Evolutionary conservation across 2,888 invertebrate genomes (phyloP), one percentile per base, ranked within the genome.

Genomic region (Cryptocheilus praepositus): DNA sequence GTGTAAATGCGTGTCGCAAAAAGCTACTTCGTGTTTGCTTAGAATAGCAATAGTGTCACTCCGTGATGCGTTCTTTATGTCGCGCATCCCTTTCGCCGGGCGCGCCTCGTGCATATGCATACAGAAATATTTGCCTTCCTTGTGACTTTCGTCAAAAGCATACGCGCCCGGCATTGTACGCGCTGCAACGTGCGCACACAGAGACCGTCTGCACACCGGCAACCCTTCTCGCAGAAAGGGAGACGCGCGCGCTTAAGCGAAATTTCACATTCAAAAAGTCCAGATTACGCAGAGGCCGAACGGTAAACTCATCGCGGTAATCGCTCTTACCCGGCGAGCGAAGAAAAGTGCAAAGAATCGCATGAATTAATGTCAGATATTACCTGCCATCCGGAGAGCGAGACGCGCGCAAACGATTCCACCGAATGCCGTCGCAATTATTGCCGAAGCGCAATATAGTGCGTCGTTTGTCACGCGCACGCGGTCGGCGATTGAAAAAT

Each of bases 11-110:
- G 45, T 51, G 59, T 22, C 46, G 46, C n/a, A 11, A 43, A 64
- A 69, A 64, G 61, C 70, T 71, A 44, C 62, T 64, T 71, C 67
- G 62, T 63, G 69, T 80, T 80, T 80, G 61, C 80, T 79, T 75
- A 79, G 79, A 80, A 79, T 75, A 53, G 67, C 77, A 71, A 76
- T 74, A 77, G 74, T 73, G 79, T 79, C 79, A 70, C 73, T 56
- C 52, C 52, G 71, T 71, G 71, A 76, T 67, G 51, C 55, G 74
- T 54, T 70, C 78, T 74, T 77, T 77, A 71, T 77, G 70, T 71
- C 65, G 67, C 62, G 64, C 70, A 61, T 53, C 53, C 61, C 58
- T 54, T 28, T 55, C 44, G 63, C 57, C 51, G 53, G 52, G 64
- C 67, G 58, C 45, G 56, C 56, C 67, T 70, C 70, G 53, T 70